Percentiles rank a stretch among this genome's conserved stretches.
These are phyloP conservation scores for Ferdinandea cuprea DNA, from an alignment of 2,888 invertebrate species.

Conservation along the genomic window DNA sequence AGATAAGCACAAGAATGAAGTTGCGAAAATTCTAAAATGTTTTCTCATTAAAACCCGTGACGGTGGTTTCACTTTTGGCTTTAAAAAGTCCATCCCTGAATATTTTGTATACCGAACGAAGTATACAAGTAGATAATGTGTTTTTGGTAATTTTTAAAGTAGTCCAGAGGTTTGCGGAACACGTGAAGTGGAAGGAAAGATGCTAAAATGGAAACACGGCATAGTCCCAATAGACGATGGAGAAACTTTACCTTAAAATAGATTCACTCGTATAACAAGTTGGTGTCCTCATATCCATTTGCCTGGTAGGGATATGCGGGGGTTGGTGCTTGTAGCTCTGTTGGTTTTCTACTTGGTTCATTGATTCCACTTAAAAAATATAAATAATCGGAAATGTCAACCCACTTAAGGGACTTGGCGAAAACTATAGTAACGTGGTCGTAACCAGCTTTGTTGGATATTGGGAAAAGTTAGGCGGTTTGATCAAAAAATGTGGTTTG, in stretches of 20 bases:
- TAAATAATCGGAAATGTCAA: not conserved
- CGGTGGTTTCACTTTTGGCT: constrained; percentile 4
- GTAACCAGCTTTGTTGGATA: not conserved
- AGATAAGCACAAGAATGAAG: too few species aligned
- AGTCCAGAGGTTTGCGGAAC: not conserved
- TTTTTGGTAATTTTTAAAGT: constrained; percentile 2
- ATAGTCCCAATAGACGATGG: too few species aligned
- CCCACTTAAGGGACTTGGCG: constrained; percentile 6
- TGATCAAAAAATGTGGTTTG: too few species aligned
- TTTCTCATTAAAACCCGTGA: constrained; percentile 12
- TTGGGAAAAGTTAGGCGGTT: too few species aligned
- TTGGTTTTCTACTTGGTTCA: not conserved
- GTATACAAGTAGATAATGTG: not conserved
- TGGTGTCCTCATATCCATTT: too few species aligned
- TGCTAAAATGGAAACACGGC: not conserved
- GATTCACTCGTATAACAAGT: too few species aligned
- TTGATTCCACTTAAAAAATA: not conserved
- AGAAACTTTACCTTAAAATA: too few species aligned
- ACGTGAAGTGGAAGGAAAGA: not conserved
- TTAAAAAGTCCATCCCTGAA: not conserved
- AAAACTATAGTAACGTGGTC: not conserved
- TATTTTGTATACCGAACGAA: not conserved
- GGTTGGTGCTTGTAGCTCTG: not conserved
- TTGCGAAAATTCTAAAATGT: not conserved
- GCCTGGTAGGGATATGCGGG: too few species aligned